phyloP scores from a whole-genome alignment of 1,140 invertebrate species.

The Manduca sexta region DNA sequence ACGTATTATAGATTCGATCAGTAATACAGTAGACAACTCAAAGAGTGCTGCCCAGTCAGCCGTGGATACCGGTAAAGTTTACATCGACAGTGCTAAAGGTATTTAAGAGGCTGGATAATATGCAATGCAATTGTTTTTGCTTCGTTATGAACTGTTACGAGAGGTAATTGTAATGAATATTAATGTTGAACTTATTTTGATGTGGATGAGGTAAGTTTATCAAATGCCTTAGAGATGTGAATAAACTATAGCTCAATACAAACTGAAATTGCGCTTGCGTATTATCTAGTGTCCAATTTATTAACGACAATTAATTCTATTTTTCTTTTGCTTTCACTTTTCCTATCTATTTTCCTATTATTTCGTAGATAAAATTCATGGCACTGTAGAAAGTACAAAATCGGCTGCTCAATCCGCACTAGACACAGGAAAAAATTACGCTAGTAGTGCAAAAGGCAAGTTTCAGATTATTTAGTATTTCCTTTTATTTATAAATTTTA shows the following conservation, averaged over 20 bases:
- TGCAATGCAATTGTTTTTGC: background rate
- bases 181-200: too few relatives aligned
- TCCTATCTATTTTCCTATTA: background rate
- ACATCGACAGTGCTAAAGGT: slow-evolving; percentile 31
- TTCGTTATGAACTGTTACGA: background rate
- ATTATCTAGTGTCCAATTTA: too few relatives aligned
- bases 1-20: slow-evolving; percentile 21
- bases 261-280: too few relatives aligned
- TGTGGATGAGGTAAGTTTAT: too few relatives aligned
- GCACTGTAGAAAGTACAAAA: slow-evolving; percentile 38
- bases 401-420: slow-evolving; percentile 32
- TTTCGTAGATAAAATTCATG: slow-evolving; percentile 16
- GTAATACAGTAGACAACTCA: slow-evolving; percentile 23
- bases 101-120: slow-evolving; percentile 4
- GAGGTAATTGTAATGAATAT: too few relatives aligned
- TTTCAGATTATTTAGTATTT: background rate
- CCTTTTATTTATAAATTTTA: background rate
- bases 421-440: slow-evolving; percentile 38
- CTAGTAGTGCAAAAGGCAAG: slow-evolving; percentile 41
- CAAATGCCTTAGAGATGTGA: too few relatives aligned
- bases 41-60: slow-evolving; percentile 23
- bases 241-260: too few relatives aligned
- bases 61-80: slow-evolving; percentile 29
- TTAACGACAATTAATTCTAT: too few relatives aligned
- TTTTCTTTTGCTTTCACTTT: too few relatives aligned